Conservation (phyloP, 2,113 vertebrate genomes). For the Cephalopterus ornatus region DNA sequence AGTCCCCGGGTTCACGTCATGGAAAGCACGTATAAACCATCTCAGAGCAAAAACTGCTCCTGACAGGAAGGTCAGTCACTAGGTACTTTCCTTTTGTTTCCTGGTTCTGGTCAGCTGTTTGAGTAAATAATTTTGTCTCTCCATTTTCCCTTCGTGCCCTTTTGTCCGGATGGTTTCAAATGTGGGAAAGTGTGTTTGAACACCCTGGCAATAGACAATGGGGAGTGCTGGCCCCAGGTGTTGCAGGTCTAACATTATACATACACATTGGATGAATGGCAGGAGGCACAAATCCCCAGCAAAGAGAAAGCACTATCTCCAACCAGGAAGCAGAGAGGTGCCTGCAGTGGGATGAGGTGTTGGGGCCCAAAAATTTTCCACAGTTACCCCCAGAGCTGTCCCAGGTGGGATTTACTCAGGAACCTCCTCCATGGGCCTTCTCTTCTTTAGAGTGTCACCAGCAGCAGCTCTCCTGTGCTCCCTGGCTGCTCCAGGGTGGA, state of each 20-base stretch:
- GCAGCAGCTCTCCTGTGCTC: neutral
- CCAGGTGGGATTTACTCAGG: fast-evolving
- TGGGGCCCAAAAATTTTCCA: fast-evolving
- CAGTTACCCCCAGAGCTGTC: neutral
- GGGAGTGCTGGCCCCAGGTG: neutral
- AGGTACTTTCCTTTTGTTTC: neutral
- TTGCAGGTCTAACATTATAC: neutral
- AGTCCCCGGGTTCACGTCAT: fast-evolving
- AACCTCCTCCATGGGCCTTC: neutral
- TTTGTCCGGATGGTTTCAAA: neutral
- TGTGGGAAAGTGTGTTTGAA: neutral
- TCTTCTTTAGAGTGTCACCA: neutral
- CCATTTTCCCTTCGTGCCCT: fast-evolving
- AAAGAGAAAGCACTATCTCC: neutral
- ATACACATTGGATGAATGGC: fast-evolving
- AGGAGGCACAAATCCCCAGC: neutral
- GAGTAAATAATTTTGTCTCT: neutral
- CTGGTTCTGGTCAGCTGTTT: neutral
- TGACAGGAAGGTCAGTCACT: neutral
- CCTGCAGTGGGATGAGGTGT: neutral
- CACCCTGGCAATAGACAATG: neutral
- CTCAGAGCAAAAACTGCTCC: neutral
- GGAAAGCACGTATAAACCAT: neutral
- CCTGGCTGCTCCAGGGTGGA: neutral
- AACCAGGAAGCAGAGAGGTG: neutral